Percentiles rank a stretch among this genome's conserved stretches.
These are phyloP conservation scores for Pachycephus smyrnensis DNA, from an alignment of 2,888 invertebrate genomes.

Conservation along the genomic window DNA sequence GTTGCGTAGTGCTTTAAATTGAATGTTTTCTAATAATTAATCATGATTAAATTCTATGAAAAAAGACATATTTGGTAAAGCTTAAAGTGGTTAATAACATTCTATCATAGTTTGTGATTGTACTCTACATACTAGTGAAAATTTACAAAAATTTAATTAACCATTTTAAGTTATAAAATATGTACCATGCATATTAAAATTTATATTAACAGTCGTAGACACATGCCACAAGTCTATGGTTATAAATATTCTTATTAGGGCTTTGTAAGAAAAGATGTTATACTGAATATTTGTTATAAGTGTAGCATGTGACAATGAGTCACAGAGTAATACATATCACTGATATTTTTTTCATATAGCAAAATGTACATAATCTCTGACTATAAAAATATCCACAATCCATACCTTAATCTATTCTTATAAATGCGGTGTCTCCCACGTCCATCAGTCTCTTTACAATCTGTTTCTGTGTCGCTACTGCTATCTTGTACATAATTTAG, in stretches of 20 bases:
- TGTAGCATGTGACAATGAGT: background rate
- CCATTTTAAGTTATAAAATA: conserved; percentile 20
- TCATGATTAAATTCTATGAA: background rate
- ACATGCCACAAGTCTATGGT: conserved; percentile 34
- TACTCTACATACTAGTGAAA: background rate
- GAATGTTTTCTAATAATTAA: background rate
- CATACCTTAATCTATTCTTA: conserved; percentile 78
- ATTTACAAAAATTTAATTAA: conserved; percentile 16
- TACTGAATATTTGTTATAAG: background rate
- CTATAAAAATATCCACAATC: background rate
- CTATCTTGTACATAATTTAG: conserved; percentile 72
- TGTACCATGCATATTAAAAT: conserved; percentile 35
- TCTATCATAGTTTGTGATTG: background rate
- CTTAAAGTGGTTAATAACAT: background rate
- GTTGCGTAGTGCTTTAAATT: background rate
- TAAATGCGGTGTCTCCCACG: conserved; percentile 73
- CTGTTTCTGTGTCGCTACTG: conserved; percentile 86
- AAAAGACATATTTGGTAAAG: background rate
- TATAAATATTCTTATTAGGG: background rate
- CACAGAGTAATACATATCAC: background rate
- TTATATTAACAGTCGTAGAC: conserved; percentile 27
- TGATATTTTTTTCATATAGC: background rate
- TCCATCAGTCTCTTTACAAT: conserved; percentile 81
- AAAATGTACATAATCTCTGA: background rate
- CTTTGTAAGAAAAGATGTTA: background rate